phyloP scores from a whole-genome alignment of 1,140 invertebrate genomes.

The Venturia canescens region DNA sequence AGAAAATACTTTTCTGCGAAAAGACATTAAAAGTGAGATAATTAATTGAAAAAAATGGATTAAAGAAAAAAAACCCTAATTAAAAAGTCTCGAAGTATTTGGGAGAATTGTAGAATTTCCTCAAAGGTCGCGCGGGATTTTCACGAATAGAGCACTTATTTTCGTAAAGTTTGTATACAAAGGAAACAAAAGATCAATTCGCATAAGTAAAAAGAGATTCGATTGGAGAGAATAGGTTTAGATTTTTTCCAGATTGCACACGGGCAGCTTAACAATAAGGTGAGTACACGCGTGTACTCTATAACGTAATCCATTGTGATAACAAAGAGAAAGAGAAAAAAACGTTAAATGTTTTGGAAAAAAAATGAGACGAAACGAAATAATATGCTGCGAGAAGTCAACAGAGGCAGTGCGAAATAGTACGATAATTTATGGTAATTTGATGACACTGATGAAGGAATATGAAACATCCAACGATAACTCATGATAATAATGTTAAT shows the following conservation, averaged over 20 bases:
- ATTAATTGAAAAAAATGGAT: slow-evolving; percentile 45
- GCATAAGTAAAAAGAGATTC: neutral
- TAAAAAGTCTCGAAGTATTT: slow-evolving; percentile 23
- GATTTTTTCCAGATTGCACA: slow-evolving; percentile 10
- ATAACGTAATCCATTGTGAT: slow-evolving; percentile 55
- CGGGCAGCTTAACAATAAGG: slow-evolving; percentile 37
- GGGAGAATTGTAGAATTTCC: slow-evolving; percentile 47
- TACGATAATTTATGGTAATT: slow-evolving; percentile 12
- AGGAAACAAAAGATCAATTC: slow-evolving; percentile 36
- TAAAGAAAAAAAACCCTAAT: slow-evolving; percentile 23
- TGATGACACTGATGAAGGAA: slow-evolving; percentile 20
- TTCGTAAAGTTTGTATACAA: slow-evolving; percentile 69
- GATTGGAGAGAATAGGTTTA: slow-evolving; percentile 33
- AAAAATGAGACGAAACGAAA: slow-evolving; percentile 30
- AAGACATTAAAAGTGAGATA: slow-evolving; percentile 38
- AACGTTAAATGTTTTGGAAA: slow-evolving; percentile 15
- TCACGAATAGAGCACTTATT: slow-evolving; percentile 67
- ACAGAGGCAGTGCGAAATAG: neutral
- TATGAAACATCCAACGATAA: slow-evolving; percentile 42
- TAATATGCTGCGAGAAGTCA: neutral
- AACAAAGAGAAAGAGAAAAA: slow-evolving; percentile 32
- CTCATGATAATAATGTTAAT: slow-evolving; percentile 40
- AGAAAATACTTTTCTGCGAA: too few species aligned
- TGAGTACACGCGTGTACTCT: slow-evolving; percentile 50
- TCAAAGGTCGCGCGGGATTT: slow-evolving; percentile 51